phyloP scores from a whole-genome alignment of 2,113 vertebrate genomes.

The Eira barbara region DNA sequence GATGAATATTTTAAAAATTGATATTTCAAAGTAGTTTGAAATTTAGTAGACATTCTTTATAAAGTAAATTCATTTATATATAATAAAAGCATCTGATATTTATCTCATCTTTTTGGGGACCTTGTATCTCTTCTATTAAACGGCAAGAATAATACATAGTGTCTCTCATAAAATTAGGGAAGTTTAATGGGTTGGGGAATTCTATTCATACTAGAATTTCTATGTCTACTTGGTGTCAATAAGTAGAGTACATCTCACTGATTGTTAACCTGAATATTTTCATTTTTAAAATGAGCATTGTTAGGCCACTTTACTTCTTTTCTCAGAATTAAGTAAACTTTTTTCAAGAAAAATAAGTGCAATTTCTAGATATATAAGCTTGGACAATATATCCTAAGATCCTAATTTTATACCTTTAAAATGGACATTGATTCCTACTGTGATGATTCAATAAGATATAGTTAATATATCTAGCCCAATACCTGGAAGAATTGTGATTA shows the following conservation, averaged over 20 bases:
- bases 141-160: neutral
- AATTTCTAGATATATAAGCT: neutral
- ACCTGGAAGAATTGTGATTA: neutral
- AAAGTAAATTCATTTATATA: constrained; percentile 27
- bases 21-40: neutral
- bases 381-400: neutral
- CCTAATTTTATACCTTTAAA: neutral
- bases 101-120: neutral
- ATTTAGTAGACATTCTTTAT: neutral
- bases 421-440: neutral
- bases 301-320: neutral
- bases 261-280: neutral
- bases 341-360: neutral
- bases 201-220: neutral
- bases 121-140: neutral
- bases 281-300: neutral
- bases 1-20: constrained; percentile 26
- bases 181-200: neutral
- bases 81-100: constrained; percentile 41
- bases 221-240: neutral
- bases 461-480: neutral
- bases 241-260: neutral
- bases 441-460: neutral
- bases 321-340: neutral
- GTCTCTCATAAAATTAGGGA: neutral